These are phyloP conservation scores for Anastatus disparis DNA, from an alignment of 1,140 invertebrate genomes.

Conservation along the genomic window DNA sequence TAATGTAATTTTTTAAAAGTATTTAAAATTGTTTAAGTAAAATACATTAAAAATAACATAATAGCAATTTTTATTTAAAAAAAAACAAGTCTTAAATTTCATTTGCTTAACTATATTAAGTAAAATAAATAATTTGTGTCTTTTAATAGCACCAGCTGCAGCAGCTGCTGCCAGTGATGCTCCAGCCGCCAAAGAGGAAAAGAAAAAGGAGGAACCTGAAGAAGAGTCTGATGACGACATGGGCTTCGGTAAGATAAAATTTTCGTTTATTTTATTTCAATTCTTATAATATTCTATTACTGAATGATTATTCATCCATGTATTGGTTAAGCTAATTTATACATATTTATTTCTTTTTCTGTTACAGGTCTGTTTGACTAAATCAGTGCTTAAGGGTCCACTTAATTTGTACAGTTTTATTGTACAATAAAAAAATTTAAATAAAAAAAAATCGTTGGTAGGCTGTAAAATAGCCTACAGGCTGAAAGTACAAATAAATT, in stretches of 20 bases:
- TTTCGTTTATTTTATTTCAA: slow-evolving; percentile 41
- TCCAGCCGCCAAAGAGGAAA: slow-evolving; percentile 77
- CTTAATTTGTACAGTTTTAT: slow-evolving; percentile 58
- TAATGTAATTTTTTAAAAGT: too few relatives aligned
- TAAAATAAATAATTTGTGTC: too few relatives aligned
- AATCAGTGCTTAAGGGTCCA: slow-evolving; percentile 54
- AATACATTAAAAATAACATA: too few relatives aligned
- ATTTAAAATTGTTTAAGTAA: too few relatives aligned
- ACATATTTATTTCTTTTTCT: slow-evolving; percentile 61
- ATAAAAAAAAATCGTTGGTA: slow-evolving; percentile 55
- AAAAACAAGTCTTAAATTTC: too few relatives aligned
- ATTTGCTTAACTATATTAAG: too few relatives aligned
- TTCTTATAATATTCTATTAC: slow-evolving; percentile 33
- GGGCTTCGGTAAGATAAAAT: slow-evolving; percentile 83
- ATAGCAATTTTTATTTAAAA: too few relatives aligned
- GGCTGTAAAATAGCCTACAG: slow-evolving; percentile 52
- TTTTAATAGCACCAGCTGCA: slow-evolving; percentile 69
- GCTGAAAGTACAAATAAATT: slow-evolving; percentile 59
- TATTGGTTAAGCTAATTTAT: slow-evolving; percentile 68
- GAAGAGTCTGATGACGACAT: slow-evolving; percentile 93
- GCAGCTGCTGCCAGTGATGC: slow-evolving; percentile 76
- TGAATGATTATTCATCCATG: slow-evolving; percentile 65
- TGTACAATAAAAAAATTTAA: slow-evolving; percentile 58
- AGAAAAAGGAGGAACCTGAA: slow-evolving; percentile 86
- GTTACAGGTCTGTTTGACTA: slow-evolving; percentile 81